Base-by-base conservation (phyloP, 2,797 vertebrate genomes). In the Bradypus variegatus region DNA sequence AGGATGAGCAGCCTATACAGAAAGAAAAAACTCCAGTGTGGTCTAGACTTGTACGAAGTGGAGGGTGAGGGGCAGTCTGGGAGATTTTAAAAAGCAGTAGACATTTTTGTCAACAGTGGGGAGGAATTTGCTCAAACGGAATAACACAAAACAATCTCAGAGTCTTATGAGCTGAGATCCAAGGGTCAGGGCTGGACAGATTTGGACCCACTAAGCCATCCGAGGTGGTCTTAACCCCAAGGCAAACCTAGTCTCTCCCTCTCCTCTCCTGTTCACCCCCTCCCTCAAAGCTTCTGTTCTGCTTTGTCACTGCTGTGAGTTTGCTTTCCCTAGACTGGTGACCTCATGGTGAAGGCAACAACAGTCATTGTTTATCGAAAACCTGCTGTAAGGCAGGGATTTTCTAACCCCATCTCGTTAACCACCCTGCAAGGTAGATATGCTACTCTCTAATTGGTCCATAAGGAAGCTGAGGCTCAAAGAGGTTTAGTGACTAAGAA, bases 11-110 rank as follows among this genome's bases (percentile, higher is more conserved):
- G 76, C 33, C 33, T 79, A 15, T 31, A 16, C 60, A 38, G 50
- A 25, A 62, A 25, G 67, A 93, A 89, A 79, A 89, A 88, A 50
- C 60, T 76, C 82, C 38, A 18, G 1, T 6, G 13, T 77, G 73
- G 48, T 65, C 88, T 72, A 80, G 10, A 58, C 93, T 85, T 78
- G 41, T 77, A 65, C 55, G 53, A 87, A 75, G n/a, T 45, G 19
- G 76, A 90, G 14, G 25, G 18, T 75, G 50, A 53, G 85, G 45
- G 73, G 29, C 48, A 70, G 41, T 50, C 19, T 55, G 55, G 29
- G 53, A 72, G 36, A 80, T 50, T 16, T 73, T 70, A 86, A 82
- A 80, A 65, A 75, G 41, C 4, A 92, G 45, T 50, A 79, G 65
- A 84, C 13, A n/a, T 69, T 84, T 73, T 77, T 33, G 55, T 33